These are phyloP conservation scores for Pteria penguin DNA, from an alignment of 2,888 invertebrate genomes.

Conservation along the genomic window DNA sequence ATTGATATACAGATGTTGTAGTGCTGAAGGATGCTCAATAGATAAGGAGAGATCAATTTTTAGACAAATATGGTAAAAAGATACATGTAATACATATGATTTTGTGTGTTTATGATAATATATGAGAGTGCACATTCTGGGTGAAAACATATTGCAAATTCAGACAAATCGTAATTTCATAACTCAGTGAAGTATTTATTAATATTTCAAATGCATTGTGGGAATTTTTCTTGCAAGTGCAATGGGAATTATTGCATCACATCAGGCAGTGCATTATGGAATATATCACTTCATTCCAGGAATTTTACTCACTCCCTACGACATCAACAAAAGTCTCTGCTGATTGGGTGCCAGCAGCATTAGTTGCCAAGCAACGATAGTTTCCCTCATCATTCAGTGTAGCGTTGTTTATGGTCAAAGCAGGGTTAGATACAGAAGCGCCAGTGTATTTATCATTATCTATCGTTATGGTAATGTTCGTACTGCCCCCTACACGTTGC, in stretches of 20 bases:
- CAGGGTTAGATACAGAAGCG: conserved; percentile 4
- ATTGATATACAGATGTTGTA: no score
- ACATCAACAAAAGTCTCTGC: conserved; percentile 8
- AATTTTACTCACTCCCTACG: conserved; percentile 18
- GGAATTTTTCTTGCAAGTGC: no score
- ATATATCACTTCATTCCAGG: background rate
- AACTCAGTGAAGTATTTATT: no score
- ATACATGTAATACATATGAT: no score
- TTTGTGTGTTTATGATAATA: no score
- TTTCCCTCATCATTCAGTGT: conserved; percentile 1
- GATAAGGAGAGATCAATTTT: no score
- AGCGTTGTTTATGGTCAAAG: conserved; percentile 18
- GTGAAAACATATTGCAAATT: no score
- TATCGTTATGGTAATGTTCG: conserved; percentile 8
- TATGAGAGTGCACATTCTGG: no score
- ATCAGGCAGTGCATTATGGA: background rate
- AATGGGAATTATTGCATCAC: no score
- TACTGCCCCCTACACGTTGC: conserved; percentile 18
- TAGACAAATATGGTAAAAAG: no score
- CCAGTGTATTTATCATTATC: conserved; percentile 18
- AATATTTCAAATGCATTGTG: background rate
- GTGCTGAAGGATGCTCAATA: no score
- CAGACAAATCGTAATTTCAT: no score
- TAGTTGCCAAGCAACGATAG: conserved; percentile 9
- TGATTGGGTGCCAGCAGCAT: background rate